Percentiles rank a stretch among this genome's conserved stretches.
These are phyloP conservation scores for Ectemnius cavifrons DNA, from an alignment of 2,888 invertebrate genomes.

Conservation along the genomic window DNA sequence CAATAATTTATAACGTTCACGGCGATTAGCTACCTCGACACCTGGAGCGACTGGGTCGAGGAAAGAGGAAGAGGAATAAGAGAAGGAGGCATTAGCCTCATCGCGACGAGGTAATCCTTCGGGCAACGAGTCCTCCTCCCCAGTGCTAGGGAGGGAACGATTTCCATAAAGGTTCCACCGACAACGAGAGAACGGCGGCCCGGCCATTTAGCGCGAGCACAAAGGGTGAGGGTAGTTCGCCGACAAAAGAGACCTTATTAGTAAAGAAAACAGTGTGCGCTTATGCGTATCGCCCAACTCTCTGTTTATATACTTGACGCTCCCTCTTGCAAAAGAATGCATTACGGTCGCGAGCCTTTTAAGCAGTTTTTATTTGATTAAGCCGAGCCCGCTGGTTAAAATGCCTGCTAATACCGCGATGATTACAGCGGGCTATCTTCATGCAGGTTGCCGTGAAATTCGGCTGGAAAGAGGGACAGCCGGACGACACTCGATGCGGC, in stretches of 20 bases:
- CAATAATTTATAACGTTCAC: conserved; percentile 43
- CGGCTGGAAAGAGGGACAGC: no score
- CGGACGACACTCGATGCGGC: no score
- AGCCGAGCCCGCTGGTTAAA: neutral
- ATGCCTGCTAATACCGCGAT: neutral
- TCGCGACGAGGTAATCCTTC: conserved; percentile 59
- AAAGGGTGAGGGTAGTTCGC: neutral
- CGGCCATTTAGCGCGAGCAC: neutral
- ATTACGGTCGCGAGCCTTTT: neutral
- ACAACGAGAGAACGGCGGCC: conserved; percentile 29
- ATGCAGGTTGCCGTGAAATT: neutral
- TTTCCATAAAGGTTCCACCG: conserved; percentile 62
- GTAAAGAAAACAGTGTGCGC: conserved; percentile 24
- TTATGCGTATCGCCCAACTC: neutral
- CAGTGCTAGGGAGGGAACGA: conserved; percentile 47
- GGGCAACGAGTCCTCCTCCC: conserved; percentile 44
- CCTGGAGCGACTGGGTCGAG: no score
- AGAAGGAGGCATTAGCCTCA: conserved; percentile 35
- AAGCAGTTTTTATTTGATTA: neutral
- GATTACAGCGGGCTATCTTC: neutral
- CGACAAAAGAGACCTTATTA: neutral
- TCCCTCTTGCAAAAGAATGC: neutral
- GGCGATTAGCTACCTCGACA: conserved; percentile 13
- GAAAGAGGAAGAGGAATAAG: neutral
- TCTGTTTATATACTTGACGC: neutral